Base-by-base conservation (phyloP, 2,113 vertebrate species). In the Channa argus region DNA sequence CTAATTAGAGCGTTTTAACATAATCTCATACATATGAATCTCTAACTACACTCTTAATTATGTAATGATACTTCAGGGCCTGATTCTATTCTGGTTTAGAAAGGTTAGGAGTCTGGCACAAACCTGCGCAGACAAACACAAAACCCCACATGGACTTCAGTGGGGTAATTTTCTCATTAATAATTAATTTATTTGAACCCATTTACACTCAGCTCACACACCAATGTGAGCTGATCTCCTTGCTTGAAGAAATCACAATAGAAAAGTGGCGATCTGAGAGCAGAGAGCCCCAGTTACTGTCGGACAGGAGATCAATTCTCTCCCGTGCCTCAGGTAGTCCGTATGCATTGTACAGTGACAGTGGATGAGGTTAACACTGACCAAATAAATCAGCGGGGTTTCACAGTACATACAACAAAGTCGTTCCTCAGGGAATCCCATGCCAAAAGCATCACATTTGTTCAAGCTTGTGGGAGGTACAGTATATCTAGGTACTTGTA, bases 101-200 rank as follows among this genome's bases (percentile, higher is more conserved):
- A 74, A 80, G 68, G 77, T 80, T 68, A 83, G 14, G n/a, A 68
- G 68, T 71, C 47, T 77, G 72, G 60, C 56, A 59, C 63, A 34
- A 75, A 85, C 33, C 69, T 62, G 58, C 52, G 5, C 72, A 86
- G 86, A 81, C 88, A 87, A 83, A 86, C 80, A 80, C 71, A 70
- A 90, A 85, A 78, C 84, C 80, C 81, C 88, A 76, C 77, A 77
- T 67, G 83, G 85, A 88, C 86, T 82, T 52, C 53, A 55, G 64
- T 7, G 71, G 77, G 71, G 80, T 82, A 71, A 78, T 85, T 82
- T 89, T 79, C 79, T 82, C 81, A 89, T 91, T 72, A 89, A 91
- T 91, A 82, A 91, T 89, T 70, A 73, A 87, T 75, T 52, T 51
- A 76, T 89, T 69, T 86, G 66, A 89, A 78, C 77, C 83, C 78